Percentiles rank a stretch among this genome's conserved stretches.
These are phyloP conservation scores for Furcula furcula DNA, from an alignment of 2,888 invertebrate genomes.

Conservation along the genomic window DNA sequence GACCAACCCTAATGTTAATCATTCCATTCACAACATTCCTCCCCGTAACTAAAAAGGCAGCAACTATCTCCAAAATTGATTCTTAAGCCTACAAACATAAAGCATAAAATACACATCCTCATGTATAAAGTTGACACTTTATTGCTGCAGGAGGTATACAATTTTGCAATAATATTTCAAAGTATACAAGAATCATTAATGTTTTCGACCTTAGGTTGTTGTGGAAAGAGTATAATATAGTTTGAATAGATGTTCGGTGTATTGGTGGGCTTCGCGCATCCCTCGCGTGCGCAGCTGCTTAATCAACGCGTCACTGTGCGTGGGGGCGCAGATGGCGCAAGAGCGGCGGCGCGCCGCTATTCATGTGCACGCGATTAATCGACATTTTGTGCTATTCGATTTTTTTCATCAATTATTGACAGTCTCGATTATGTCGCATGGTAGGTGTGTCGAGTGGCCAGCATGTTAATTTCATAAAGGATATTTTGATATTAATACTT, in stretches of 20 bases:
- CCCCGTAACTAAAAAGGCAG: background rate
- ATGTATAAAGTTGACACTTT: background rate
- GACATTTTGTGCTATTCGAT: slow-evolving; percentile 1
- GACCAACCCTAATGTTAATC: slow-evolving; percentile 1
- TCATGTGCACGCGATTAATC: slow-evolving; percentile 2
- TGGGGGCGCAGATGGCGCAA: slow-evolving; percentile 4
- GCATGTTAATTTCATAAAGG: no score
- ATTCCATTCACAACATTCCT: background rate
- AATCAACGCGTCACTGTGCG: slow-evolving; percentile 4
- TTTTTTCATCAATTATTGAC: background rate
- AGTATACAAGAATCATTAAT: background rate
- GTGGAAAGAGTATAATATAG: no score
- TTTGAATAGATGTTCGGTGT: no score
- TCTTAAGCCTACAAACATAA: background rate
- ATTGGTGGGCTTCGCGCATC: slow-evolving; percentile 1
- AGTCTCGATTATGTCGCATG: background rate
- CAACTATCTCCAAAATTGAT: background rate
- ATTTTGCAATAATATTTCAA: background rate
- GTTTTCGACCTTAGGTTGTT: background rate
- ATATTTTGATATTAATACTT: no score
- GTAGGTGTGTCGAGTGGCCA: no score
- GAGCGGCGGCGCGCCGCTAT: background rate
- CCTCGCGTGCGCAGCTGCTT: slow-evolving; percentile 4
- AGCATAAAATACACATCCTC: background rate
- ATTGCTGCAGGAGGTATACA: slow-evolving; percentile 1